Evolutionary conservation across 2,888 invertebrate species (phyloP).

Genomic region (Tenthredo livida): DNA sequence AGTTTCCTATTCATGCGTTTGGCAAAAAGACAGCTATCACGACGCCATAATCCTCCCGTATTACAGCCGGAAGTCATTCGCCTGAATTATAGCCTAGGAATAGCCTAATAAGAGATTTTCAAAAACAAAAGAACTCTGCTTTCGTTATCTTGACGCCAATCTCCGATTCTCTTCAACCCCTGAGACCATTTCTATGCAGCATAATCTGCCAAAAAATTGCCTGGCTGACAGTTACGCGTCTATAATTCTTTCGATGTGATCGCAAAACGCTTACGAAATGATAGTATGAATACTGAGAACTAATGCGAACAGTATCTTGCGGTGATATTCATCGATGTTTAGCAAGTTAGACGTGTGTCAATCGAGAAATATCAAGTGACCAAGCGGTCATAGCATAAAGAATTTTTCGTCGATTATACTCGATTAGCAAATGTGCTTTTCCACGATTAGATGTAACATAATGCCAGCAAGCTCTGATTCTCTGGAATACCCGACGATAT

Average conservation of each 20-base stretch:
- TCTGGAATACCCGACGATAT: background rate
- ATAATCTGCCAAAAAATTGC: constrained; percentile 7
- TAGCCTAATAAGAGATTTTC: constrained; percentile 24
- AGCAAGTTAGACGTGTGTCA: background rate
- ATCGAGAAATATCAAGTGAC: background rate
- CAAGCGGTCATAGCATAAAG: background rate
- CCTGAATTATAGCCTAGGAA: constrained; percentile 26
- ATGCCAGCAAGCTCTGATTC: background rate
- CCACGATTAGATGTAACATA: constrained; percentile 4
- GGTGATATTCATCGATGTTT: background rate
- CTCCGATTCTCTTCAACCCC: constrained; percentile 17
- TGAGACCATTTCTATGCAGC: background rate
- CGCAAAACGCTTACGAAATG: background rate
- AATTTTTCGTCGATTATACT: background rate
- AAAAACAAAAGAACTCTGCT: constrained; percentile 12
- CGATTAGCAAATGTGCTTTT: constrained; percentile 4
- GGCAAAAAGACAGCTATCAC: constrained; percentile 49
- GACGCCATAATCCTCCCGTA: constrained; percentile 39
- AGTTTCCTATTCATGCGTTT: constrained; percentile 49
- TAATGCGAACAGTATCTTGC: background rate
- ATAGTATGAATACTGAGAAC: background rate
- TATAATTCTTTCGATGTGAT: background rate
- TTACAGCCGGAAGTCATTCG: constrained; percentile 45
- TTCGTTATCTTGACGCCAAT: constrained; percentile 40
- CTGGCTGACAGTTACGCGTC: background rate